Base-by-base conservation (phyloP, 2,113 vertebrate species). In the Paraplagusia blochii region DNA sequence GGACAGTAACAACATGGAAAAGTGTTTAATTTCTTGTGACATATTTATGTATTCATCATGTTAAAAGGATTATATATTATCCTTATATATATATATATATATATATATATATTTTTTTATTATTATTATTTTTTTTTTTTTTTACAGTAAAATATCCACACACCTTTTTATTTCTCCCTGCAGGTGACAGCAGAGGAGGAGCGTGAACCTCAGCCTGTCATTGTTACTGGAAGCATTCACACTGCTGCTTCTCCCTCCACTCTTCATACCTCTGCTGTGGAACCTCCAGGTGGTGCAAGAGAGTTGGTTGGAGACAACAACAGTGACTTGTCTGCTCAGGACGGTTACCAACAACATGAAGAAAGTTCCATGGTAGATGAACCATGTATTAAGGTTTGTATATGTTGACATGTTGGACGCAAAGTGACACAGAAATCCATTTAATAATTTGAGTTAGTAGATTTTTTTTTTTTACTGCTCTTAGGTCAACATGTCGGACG, bases 401-500 rank as follows among this genome's bases (percentile, higher is more conserved):
- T 35, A 9, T 10, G 22, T 7, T n/a, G 43, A 16, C 22, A 13
- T 11, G 36, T 10, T 11, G 36, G 8, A 38, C 36, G n/a, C n/a
- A n/a, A 38, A 2, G 40, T 42, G 40, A 47, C 9, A 14, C n/a
- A n/a, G n/a, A n/a, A n/a, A n/a, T n/a, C n/a, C n/a, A n/a, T n/a
- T n/a, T n/a, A n/a, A n/a, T n/a, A n/a, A n/a, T n/a, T n/a, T n/a
- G n/a, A n/a, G n/a, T n/a, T n/a, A n/a, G n/a, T n/a, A n/a, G n/a
- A n/a, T n/a, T n/a, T n/a, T n/a, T n/a, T 6, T 66, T 47, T 62
- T 53, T 1, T 11, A 50, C 67, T 65, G 76, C 8, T 58, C 70
- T 0, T 65, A 92, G 91, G 69, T 87, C 6, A 80, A 73, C 33
- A 63, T n/a, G 35, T 83, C 85, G 0, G 86, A 86, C 1, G 92